phyloP scores from a whole-genome alignment of 2,888 invertebrate genomes.

The Noctua pronuba region DNA sequence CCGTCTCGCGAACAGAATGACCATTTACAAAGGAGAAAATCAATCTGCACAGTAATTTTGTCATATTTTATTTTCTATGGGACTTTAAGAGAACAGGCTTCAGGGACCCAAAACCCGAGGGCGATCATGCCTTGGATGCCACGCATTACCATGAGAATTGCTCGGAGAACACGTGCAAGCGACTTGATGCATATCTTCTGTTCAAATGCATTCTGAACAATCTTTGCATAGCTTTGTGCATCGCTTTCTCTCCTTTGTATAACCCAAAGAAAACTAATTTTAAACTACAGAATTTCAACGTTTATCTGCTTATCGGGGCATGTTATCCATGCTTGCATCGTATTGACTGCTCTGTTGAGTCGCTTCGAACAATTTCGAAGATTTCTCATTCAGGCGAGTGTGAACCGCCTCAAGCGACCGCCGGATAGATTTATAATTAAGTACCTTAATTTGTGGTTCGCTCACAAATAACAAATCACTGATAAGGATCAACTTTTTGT shows the following conservation, averaged over 20 bases:
- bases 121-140: slow-evolving; percentile 71
- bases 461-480: slow-evolving; percentile 70
- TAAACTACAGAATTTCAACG: slow-evolving; percentile 46
- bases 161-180: slow-evolving; percentile 67
- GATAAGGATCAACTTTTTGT: slow-evolving; percentile 62
- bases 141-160: slow-evolving; percentile 82
- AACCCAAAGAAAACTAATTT: slow-evolving; percentile 58
- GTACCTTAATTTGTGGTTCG: slow-evolving; percentile 66
- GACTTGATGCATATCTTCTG: slow-evolving; percentile 77
- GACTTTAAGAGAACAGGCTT: slow-evolving; percentile 21
- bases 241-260: slow-evolving; percentile 49
- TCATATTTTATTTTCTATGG: slow-evolving; percentile 33
- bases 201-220: slow-evolving; percentile 61
- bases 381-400: slow-evolving; percentile 59
- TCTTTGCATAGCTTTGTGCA: slow-evolving; percentile 62
- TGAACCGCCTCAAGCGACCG: slow-evolving; percentile 61
- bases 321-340: slow-evolving; percentile 55
- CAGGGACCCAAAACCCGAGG: slow-evolving; percentile 40
- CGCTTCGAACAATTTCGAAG: slow-evolving; percentile 34
- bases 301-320: slow-evolving; percentile 54
- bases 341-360: slow-evolving; percentile 31
- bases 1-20: neutral
- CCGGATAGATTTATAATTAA: slow-evolving; percentile 64
- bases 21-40: slow-evolving; percentile 23
- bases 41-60: slow-evolving; percentile 10